phyloP scores from a whole-genome alignment of 1,140 invertebrate species.

The Centruroides vittatus region DNA sequence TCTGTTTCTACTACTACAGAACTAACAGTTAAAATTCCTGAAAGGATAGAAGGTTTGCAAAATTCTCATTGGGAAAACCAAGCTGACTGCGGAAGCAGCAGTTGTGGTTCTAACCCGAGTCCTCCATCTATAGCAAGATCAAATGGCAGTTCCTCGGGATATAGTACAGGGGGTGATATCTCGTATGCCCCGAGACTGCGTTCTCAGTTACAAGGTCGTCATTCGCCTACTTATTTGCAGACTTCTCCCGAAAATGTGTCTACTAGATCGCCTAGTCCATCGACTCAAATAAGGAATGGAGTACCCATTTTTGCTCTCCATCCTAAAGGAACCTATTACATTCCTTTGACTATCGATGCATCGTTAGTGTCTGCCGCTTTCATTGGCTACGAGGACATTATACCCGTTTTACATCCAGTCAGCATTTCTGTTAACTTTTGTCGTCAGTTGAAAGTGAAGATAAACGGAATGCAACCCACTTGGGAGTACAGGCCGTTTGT shows the following conservation, averaged over 20 bases:
- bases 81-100: conserved; percentile 11
- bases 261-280: conserved; percentile 16
- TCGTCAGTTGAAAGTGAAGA: not conserved
- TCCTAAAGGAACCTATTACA: conserved; percentile 73
- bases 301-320: conserved; percentile 70
- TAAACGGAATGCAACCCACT: too few species aligned
- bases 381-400: conserved; percentile 28
- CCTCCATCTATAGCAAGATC: conserved; percentile 7
- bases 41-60: not conserved
- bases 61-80: conserved; percentile 9
- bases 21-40: conserved; percentile 10
- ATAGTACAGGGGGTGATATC: conserved; percentile 16
- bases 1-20: conserved; percentile 1
- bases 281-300: conserved; percentile 19
- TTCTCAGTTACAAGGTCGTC: not conserved
- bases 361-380: conserved; percentile 53
- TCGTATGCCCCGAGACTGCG: not conserved
- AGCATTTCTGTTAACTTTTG: conserved; percentile 75
- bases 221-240: conserved; percentile 26
- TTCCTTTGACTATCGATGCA: conserved; percentile 74
- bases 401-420: conserved; percentile 67
- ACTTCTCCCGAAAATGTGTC: conserved; percentile 17
- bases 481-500: too few species aligned
- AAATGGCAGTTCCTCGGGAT: conserved; percentile 14
- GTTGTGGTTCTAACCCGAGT: conserved; percentile 14